phyloP scores from a whole-genome alignment of 2,888 invertebrate species.

The Teinopalpus imperialis region DNA sequence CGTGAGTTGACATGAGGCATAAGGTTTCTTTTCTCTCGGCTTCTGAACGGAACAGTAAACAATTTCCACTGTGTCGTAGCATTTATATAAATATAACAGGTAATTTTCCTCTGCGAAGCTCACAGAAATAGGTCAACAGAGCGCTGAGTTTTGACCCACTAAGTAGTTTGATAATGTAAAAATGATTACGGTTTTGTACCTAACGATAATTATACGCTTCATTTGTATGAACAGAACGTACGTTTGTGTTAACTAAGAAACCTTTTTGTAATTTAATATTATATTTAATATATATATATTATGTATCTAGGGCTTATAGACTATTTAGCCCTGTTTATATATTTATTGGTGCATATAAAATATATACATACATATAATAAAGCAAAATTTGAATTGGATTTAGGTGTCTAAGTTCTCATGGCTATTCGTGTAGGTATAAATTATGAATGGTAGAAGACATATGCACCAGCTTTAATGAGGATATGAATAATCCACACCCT shows the following conservation, averaged over 20 bases:
- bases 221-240: slow-evolving; percentile 24
- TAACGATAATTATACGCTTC: slow-evolving; percentile 17
- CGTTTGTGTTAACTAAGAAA: slow-evolving; percentile 28
- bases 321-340: no score
- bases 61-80: slow-evolving; percentile 14
- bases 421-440: no score
- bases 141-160: slow-evolving; percentile 21
- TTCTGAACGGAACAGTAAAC: slow-evolving; percentile 5
- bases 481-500: no score
- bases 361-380: no score
- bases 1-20: slow-evolving; percentile 4
- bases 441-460: no score
- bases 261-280: no score
- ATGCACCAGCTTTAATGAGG: no score
- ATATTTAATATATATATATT: no score
- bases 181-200: slow-evolving; percentile 18
- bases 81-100: slow-evolving; percentile 19
- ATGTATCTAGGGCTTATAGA: no score
- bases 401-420: no score
- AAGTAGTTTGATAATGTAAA: slow-evolving; percentile 21
- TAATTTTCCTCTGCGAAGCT: slow-evolving; percentile 18
- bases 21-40: slow-evolving; percentile 7
- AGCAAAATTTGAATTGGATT: no score
- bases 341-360: no score
- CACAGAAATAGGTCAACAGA: slow-evolving; percentile 22